Conservation (phyloP, 2,113 vertebrate genomes). For the Bombycilla garrulus region DNA sequence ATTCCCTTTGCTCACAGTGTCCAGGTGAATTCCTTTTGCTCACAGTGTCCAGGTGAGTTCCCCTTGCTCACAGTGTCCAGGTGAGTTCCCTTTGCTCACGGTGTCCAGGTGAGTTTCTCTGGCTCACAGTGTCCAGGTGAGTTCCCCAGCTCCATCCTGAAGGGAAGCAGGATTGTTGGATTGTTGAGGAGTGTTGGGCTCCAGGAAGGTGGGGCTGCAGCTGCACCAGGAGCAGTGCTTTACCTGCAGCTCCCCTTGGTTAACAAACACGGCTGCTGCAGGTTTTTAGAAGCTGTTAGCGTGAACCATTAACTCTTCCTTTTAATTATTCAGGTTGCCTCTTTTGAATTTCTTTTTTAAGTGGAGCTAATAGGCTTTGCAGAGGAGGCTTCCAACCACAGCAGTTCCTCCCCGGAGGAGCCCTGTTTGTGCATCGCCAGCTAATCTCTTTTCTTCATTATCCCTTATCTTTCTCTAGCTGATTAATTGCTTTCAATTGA, state of each 20-base stretch:
- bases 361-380: conserved; percentile 54
- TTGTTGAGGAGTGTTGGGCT: background rate
- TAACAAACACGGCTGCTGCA: background rate
- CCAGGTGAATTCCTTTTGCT: background rate
- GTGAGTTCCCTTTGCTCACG: background rate
- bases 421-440: background rate
- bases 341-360: conserved; percentile 45
- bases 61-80: fast-evolving
- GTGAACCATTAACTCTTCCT: conserved; percentile 46
- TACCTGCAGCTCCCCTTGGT: background rate
- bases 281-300: conserved; percentile 9
- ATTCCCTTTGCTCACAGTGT: too few species aligned
- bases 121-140: fast-evolving
- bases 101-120: background rate
- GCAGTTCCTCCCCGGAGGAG: background rate
- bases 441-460: conserved; percentile 55
- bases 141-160: fast-evolving
- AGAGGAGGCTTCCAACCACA: conserved; percentile 34
- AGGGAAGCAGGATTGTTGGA: background rate
- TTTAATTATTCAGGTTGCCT: conserved; percentile 59
- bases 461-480: conserved; percentile 8
- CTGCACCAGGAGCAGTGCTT: fast-evolving
- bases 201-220: background rate
- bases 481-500: conserved; percentile 57
- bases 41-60: fast-evolving